phyloP scores from a whole-genome alignment of 2,888 invertebrate genomes.

The Mactromeris polynyma region DNA sequence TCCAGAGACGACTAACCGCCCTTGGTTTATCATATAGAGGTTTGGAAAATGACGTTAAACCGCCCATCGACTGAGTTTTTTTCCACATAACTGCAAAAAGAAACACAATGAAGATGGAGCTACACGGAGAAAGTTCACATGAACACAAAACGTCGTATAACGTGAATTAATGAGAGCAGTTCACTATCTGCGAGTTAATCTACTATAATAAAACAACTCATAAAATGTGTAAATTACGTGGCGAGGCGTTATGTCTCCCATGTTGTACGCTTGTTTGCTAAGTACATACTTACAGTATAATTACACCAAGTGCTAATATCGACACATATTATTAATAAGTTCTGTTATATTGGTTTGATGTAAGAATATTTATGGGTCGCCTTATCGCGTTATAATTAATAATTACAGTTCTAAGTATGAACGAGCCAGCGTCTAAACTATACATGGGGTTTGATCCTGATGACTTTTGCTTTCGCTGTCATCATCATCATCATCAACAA shows the following conservation, averaged over 20 bases:
- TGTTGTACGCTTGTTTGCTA: neutral
- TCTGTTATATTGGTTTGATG: neutral
- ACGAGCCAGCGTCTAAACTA: neutral
- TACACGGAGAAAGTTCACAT: too few relatives aligned
- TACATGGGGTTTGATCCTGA: neutral
- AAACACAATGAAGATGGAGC: too few relatives aligned
- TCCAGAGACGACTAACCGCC: too few relatives aligned
- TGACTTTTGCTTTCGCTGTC: neutral
- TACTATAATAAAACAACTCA: neutral
- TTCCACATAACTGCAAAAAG: too few relatives aligned
- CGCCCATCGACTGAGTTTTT: too few relatives aligned
- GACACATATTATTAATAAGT: slow-evolving; percentile 1
- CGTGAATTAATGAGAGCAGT: neutral
- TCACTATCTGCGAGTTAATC: neutral
- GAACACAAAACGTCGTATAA: too few relatives aligned
- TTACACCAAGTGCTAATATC: slow-evolving; percentile 5
- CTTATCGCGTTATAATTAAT: neutral
- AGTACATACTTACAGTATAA: neutral
- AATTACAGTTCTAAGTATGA: too few relatives aligned
- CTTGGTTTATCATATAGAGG: too few relatives aligned
- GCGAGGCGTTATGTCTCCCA: neutral
- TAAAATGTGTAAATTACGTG: neutral
- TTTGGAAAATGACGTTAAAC: too few relatives aligned
- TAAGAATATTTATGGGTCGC: neutral
- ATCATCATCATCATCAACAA: neutral